Conservation (phyloP, 2,797 vertebrate genomes). For the Cryptoprocta ferox region DNA sequence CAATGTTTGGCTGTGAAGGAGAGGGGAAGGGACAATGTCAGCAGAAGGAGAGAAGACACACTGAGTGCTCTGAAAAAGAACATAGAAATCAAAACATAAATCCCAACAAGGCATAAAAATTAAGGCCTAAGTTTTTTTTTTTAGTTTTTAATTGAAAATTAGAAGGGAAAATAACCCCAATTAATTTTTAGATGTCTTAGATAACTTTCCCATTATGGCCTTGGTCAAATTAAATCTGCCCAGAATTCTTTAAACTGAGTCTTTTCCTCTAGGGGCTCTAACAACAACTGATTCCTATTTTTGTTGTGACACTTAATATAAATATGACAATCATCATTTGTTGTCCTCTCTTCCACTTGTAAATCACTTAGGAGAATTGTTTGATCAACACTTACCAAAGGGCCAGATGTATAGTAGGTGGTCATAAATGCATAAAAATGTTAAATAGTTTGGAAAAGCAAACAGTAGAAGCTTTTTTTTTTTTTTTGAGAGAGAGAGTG, state of each 20-base stretch:
- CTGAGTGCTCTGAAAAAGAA: neutral
- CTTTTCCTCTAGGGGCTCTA: neutral
- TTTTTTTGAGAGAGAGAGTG: too few species aligned
- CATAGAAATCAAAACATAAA: conserved; percentile 2
- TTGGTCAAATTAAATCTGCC: neutral
- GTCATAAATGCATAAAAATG: conserved; percentile 22
- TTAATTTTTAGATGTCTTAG: neutral
- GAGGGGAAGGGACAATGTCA: neutral
- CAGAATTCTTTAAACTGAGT: neutral
- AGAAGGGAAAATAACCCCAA: neutral
- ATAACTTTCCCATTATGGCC: neutral
- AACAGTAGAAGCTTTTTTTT: neutral
- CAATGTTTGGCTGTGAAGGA: neutral
- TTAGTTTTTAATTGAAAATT: neutral
- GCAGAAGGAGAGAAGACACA: neutral
- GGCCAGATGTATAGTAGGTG: conserved; percentile 2
- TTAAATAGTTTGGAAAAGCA: neutral
- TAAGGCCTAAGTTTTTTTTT: neutral
- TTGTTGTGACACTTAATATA: conserved; percentile 2
- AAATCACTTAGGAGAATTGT: neutral
- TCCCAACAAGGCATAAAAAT: neutral
- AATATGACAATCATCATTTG: neutral
- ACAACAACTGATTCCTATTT: neutral
- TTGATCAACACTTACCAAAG: conserved; percentile 43
- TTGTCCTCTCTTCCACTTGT: conserved; percentile 21